phyloP scores from a whole-genome alignment of 2,888 invertebrate genomes.

The Pasiphila rectangulata region DNA sequence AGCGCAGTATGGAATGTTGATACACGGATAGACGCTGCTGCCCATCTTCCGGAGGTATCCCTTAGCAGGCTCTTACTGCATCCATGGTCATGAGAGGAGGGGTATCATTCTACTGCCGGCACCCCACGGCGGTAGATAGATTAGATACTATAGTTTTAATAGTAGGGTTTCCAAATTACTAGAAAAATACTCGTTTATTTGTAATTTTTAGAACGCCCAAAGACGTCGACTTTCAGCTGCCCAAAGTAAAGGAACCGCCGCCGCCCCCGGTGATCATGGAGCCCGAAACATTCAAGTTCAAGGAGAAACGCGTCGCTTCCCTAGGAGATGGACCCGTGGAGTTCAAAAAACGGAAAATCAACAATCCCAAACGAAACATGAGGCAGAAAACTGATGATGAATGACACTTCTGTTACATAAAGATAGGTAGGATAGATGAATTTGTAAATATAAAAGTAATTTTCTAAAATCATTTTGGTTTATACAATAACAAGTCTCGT shows the following conservation, averaged over 20 bases:
- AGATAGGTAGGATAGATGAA: background rate
- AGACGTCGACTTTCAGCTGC: slow-evolving; percentile 86
- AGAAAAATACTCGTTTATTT: background rate
- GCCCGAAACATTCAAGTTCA: slow-evolving; percentile 76
- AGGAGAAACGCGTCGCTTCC: slow-evolving; percentile 81
- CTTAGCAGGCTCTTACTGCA: no score
- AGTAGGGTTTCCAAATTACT: background rate
- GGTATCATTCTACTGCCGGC: no score
- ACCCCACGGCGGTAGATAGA: no score
- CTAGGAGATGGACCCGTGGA: slow-evolving; percentile 76
- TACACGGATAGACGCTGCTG: no score
- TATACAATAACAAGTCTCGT: no score
- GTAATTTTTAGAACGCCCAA: slow-evolving; percentile 61
- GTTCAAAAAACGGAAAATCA: slow-evolving; percentile 87
- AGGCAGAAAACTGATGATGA: slow-evolving; percentile 84
- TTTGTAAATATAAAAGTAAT: no score
- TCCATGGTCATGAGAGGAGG: no score
- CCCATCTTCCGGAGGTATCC: no score
- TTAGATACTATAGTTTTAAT: no score
- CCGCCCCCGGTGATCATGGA: slow-evolving; percentile 73
- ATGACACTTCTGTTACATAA: slow-evolving; percentile 40
- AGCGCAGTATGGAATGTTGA: no score
- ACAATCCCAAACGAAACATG: slow-evolving; percentile 80
- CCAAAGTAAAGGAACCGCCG: slow-evolving; percentile 69
- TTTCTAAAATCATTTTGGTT: no score